These are phyloP conservation scores for Drosophila varians DNA, from an alignment of 1,140 invertebrate genomes.

Conservation along the genomic window DNA sequence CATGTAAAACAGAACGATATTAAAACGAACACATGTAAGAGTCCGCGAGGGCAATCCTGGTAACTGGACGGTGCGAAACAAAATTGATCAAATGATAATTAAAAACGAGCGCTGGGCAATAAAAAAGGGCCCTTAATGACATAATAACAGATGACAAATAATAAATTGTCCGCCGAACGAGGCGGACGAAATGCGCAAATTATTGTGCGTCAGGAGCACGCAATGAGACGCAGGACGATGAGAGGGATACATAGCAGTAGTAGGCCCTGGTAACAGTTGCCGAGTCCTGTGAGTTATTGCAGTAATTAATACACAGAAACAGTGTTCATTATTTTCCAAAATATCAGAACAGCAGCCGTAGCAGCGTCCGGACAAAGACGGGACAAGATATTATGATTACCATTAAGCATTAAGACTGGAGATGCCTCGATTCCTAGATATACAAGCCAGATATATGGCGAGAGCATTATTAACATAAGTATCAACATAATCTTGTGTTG, in stretches of 20 bases:
- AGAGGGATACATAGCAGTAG: neutral
- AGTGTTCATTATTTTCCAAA: constrained; percentile 73
- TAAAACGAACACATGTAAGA: constrained; percentile 35
- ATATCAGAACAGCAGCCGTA: neutral
- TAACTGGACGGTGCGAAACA: constrained; percentile 24
- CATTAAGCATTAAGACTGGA: constrained; percentile 52
- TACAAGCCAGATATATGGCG: constrained; percentile 34
- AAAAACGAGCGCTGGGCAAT: constrained; percentile 69
- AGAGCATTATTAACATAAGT: constrained; percentile 62
- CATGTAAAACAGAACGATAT: constrained; percentile 65
- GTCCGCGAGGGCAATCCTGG: constrained; percentile 3
- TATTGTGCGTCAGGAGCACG: constrained; percentile 35
- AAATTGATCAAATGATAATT: constrained; percentile 77
- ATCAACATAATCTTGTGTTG: constrained; percentile 64
- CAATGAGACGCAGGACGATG: too few species aligned
- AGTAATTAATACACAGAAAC: constrained; percentile 72
- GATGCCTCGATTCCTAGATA: constrained; percentile 35
- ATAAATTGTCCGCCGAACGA: constrained; percentile 64
- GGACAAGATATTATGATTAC: constrained; percentile 58
- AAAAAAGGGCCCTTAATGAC: constrained; percentile 71
- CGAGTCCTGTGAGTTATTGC: constrained; percentile 62
- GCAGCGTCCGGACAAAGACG: neutral
- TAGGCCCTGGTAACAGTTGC: constrained; percentile 42
- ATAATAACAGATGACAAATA: constrained; percentile 82
- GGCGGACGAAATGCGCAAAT: constrained; percentile 55